Percentiles rank a stretch among this genome's conserved stretches.
These are phyloP conservation scores for Callionymus lyra DNA, from an alignment of 2,113 vertebrate genomes.

Conservation along the genomic window DNA sequence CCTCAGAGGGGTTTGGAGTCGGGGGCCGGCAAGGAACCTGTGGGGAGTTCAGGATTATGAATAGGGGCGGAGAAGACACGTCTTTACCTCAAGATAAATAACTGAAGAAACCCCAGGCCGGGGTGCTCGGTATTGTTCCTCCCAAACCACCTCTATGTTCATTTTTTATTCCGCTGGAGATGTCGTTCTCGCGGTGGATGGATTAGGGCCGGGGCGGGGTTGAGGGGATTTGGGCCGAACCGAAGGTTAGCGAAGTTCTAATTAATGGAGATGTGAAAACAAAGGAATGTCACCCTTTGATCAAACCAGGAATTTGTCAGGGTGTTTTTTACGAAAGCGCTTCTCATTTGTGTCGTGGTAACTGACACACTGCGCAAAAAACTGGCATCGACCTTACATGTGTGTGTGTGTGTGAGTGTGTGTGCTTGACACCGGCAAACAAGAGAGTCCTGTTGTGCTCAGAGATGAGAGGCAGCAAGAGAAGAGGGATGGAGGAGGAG, in stretches of 20 bases:
- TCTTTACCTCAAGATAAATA: constrained; percentile 49
- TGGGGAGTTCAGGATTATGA: constrained; percentile 9
- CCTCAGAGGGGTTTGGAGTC: constrained; percentile 25
- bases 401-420: constrained; percentile 1
- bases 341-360: constrained; percentile 29
- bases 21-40: not conserved
- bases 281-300: constrained; percentile 38
- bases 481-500: constrained; percentile 2
- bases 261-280: constrained; percentile 40
- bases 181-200: constrained; percentile 39
- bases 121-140: constrained; percentile 12
- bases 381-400: constrained; percentile 31
- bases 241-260: constrained; percentile 29
- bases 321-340: constrained; percentile 10
- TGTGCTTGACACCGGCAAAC: not conserved
- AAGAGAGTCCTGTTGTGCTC: constrained; percentile 24
- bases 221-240: not conserved
- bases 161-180: constrained; percentile 38
- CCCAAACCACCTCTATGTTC: constrained; percentile 16
- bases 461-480: constrained; percentile 12
- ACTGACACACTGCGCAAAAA: constrained; percentile 16
- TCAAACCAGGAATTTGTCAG: constrained; percentile 36
- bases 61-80: constrained; percentile 17
- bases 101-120: constrained; percentile 1
- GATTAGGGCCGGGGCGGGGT: constrained; percentile 17